Base-by-base conservation (phyloP, 1,140 invertebrate species). In the Psilanteris sp. region DNA sequence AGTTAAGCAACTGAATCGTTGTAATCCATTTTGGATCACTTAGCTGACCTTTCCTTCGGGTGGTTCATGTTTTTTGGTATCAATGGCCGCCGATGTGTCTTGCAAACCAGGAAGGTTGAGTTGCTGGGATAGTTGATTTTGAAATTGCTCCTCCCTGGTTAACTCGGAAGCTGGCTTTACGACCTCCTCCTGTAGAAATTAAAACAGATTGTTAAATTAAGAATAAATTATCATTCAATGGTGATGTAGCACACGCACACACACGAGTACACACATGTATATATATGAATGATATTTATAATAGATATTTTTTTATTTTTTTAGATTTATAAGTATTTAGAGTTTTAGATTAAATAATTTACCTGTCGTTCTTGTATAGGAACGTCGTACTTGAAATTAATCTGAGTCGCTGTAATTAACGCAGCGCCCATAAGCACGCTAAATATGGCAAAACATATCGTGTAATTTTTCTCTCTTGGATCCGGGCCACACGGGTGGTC, bases 371-470 rank as follows among this genome's bases (percentile, higher is more conserved):
- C 87, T 15, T 81, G 9, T 14, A 73, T 55, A 9, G 80, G 36
- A 9, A 85, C 52, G 31, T 94, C 93, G 79, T 95, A 95, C 81
- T 94, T 95, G 80, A 95, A 95, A 79, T 90, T 93, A 29, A 95
- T 95, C 89, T 97, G 96, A 0, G 97, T 97, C 0, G 98, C 97
- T 5, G 95, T 95, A 16, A 98, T 94, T 8, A 98, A 90, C 1
- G 98, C 97, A 46, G 95, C 96, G 1, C 95, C 94, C 97, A 99
- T 99, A 1, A 99, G 90, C 5, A 99, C 96, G 13, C 96, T 96
- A 88, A 99, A 99, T 8, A 97, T 97, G 0, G 97, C 96, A 87
- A 99, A 99, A 87, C 98, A 99, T 34, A 99, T 96, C 2, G 96
- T 98, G 86, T 99, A 99, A 85, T 99, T 99, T 81, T 98, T 97